phyloP scores from a whole-genome alignment of 2,113 vertebrate species.

The Chloebia gouldiae region DNA sequence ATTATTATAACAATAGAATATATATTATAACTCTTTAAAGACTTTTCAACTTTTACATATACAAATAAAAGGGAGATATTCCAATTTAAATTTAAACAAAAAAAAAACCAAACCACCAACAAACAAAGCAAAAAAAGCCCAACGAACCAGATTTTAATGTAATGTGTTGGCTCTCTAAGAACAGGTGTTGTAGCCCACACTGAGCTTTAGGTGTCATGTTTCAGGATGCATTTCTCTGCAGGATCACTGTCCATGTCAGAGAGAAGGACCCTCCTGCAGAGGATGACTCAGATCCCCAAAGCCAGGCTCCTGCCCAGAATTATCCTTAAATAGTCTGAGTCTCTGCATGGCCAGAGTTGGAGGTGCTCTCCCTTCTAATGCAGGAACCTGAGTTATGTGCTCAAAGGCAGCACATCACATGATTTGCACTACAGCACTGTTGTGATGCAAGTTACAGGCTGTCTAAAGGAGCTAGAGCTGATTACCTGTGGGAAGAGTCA shows the following conservation, averaged over 20 bases:
- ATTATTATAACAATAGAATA: not conserved
- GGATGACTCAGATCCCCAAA: not conserved
- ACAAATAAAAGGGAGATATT: not conserved
- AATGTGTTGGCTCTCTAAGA: not conserved
- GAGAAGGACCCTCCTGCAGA: not conserved
- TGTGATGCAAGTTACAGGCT: not conserved
- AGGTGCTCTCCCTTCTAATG: not conserved
- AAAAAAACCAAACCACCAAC: no score
- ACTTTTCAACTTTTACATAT: not conserved
- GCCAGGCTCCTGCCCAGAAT: not conserved
- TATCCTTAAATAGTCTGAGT: not conserved
- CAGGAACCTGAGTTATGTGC: not conserved
- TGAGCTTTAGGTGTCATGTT: not conserved
- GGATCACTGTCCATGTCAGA: not conserved
- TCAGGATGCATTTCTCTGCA: not conserved
- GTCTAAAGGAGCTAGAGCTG: not conserved
- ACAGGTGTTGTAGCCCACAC: not conserved
- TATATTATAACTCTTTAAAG: not conserved
- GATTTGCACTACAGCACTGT: not conserved
- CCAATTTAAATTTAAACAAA: not conserved
- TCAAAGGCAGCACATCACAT: not conserved
- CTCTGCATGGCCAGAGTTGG: not conserved
- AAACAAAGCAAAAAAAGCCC: accelerated
- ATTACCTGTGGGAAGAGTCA: not conserved
- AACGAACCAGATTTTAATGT: not conserved